Conservation (phyloP, 2,888 invertebrate species). For the Mesochorus sp. region DNA sequence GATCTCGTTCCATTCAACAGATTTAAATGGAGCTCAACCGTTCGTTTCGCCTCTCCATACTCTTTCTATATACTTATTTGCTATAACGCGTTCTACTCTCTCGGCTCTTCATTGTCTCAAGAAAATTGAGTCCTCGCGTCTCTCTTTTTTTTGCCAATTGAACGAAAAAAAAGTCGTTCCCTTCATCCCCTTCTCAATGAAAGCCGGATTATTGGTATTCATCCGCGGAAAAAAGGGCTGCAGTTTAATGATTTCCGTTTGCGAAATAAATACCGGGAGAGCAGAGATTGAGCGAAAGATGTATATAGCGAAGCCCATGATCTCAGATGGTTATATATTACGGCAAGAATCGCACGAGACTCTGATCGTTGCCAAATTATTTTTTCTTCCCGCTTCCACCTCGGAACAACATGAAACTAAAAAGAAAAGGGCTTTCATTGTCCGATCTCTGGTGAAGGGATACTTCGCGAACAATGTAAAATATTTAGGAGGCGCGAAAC, state of each 20-base stretch:
- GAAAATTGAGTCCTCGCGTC: slow-evolving; percentile 62
- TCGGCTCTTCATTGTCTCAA: slow-evolving; percentile 64
- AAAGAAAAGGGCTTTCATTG: slow-evolving; percentile 75
- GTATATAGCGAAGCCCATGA: not conserved
- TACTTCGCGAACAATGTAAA: slow-evolving; percentile 80
- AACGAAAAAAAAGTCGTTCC: slow-evolving; percentile 8
- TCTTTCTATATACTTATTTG: slow-evolving; percentile 42
- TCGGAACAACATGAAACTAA: slow-evolving; percentile 34
- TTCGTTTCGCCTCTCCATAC: slow-evolving; percentile 50
- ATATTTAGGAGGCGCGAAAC: slow-evolving; percentile 74
- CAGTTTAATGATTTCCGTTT: slow-evolving; percentile 2
- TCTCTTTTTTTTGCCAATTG: slow-evolving; percentile 4
- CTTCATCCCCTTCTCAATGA: too few species aligned
- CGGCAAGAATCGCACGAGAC: slow-evolving; percentile 33
- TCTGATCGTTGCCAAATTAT: slow-evolving; percentile 49
- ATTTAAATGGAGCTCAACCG: slow-evolving; percentile 75
- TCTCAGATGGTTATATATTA: not conserved
- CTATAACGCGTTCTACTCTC: slow-evolving; percentile 36
- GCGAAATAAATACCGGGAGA: too few species aligned
- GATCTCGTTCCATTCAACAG: slow-evolving; percentile 74
- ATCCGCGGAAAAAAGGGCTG: slow-evolving; percentile 12
- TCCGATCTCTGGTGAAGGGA: slow-evolving; percentile 78
- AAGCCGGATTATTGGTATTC: slow-evolving; percentile 38
- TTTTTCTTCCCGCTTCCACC: slow-evolving; percentile 9
- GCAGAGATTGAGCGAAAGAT: not conserved